Percentiles rank a stretch among this genome's conserved stretches.
These are phyloP conservation scores for Phainopepla nitens DNA, from an alignment of 2,113 vertebrate species.

Conservation along the genomic window DNA sequence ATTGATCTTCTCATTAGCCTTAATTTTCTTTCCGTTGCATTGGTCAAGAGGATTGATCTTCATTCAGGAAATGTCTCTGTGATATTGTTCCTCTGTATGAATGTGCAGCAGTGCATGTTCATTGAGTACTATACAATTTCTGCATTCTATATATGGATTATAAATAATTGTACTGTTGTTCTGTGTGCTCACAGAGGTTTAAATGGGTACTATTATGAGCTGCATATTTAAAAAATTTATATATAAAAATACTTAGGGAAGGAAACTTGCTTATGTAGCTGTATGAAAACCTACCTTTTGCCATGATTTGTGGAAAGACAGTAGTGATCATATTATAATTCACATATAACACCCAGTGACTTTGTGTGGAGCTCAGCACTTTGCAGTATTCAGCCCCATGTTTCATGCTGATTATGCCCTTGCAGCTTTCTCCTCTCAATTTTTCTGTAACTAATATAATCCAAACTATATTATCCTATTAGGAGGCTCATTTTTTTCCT, in stretches of 20 bases:
- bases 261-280: not conserved
- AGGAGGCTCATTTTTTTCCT: not conserved
- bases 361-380: not conserved
- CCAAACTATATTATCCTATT: not conserved
- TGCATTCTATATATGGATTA: not conserved
- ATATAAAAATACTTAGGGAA: not conserved
- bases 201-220: not conserved
- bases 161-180: not conserved
- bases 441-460: constrained; percentile 2
- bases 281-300: not conserved
- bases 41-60: not conserved
- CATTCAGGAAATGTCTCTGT: not conserved
- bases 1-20: not conserved
- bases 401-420: not conserved
- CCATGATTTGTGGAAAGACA: not conserved
- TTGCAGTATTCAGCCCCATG: not conserved
- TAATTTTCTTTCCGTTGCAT: not conserved
- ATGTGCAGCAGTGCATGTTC: not conserved
- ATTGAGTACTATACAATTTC: not conserved
- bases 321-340: not conserved
- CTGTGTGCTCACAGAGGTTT: not conserved
- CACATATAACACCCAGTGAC: not conserved
- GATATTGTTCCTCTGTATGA: not conserved
- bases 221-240: not conserved
- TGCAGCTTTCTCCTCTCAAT: not conserved